Evolutionary conservation across 2,797 vertebrate genomes (phyloP), one percentile per base, ranked within the genome.

Genomic region (Micrastur ruficollis): DNA sequence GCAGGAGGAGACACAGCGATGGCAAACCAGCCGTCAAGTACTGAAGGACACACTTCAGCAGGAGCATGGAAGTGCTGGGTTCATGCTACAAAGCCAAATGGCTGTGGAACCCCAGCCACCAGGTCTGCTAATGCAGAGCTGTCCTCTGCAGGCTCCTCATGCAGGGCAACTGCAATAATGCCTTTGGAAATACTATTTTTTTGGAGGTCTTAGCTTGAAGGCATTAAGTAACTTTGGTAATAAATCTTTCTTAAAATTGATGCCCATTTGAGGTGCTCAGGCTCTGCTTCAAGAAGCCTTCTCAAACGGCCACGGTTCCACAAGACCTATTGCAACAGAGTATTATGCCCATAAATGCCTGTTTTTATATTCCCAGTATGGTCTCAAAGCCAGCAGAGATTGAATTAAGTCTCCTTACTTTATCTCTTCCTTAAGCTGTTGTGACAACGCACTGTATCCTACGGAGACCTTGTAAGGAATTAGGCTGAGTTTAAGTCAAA

Each of bases 351-450:
- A 92, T 76, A 85, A 94, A 87, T 49, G 81, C 79, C 80, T 55
- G 32, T 2, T 72, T 59, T 92, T 81, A n/a, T 82, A 89, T 76
- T 85, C 70, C 90, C 90, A 44, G 70, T 81, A 66, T 3, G 2
- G 36, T 76, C 82, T 89, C 86, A 84, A 86, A 90, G 80, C n/a
- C 90, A 84, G 65, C 23, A 88, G 62, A 90, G 90, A 93, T 42
- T 90, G 88, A 93, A 93, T 95, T 93, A 94, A 90, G 52, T 71
- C 55, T 74, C 38, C 61, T 82, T 80, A 66, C 70, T 93, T 95
- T 83, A 95, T 96, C 86, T 89, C 7, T 4, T 75, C 86, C 80
- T 66, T 93, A 95, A 96, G 88, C 76, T 91, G 86, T 70, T 93
- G 85, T 86, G 94, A 90, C 95, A 97, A 90, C 8, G 8, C 44